Conservation (phyloP, 2,113 vertebrate genomes). For the Brachirus orientalis region DNA sequence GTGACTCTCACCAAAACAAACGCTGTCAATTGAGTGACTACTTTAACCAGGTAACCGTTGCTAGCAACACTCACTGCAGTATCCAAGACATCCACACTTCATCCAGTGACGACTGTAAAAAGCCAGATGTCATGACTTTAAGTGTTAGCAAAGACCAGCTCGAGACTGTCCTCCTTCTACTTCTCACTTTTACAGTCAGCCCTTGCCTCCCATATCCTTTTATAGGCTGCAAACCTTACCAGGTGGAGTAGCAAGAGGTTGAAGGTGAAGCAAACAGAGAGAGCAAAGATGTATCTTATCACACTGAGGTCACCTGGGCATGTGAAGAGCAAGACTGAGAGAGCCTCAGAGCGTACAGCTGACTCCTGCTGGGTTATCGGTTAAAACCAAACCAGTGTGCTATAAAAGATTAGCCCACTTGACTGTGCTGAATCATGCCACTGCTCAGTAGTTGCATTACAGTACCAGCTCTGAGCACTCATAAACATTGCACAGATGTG, state of each 20-base stretch:
- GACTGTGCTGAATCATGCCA: too few relatives aligned
- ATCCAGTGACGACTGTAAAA: conserved; percentile 51
- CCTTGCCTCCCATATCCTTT: conserved; percentile 4
- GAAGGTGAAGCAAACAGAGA: conserved; percentile 41
- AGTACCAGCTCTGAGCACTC: not conserved
- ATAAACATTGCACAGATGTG: not conserved
- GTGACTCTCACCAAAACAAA: conserved; percentile 1
- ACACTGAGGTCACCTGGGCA: conserved; percentile 21
- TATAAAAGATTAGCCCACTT: too few relatives aligned
- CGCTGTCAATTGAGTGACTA: not conserved
- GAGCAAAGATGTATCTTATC: conserved; percentile 56
- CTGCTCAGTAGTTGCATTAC: conserved; percentile 8
- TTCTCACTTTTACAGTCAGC: conserved; percentile 14
- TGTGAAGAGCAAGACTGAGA: conserved; percentile 9
- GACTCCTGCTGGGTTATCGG: conserved; percentile 43
- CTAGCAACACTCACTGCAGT: conserved; percentile 60
- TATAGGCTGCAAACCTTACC: conserved; percentile 26
- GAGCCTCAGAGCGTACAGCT: not conserved
- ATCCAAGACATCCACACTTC: conserved; percentile 65
- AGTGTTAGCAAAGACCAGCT: not conserved
- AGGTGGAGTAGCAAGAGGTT: conserved; percentile 37
- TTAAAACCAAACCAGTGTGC: too few relatives aligned
- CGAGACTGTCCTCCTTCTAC: not conserved
- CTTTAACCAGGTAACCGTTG: conserved; percentile 4
- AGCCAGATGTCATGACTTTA: conserved; percentile 50